These are phyloP conservation scores for Acrossocheilus wenchowensis DNA, from an alignment of 2,797 vertebrate species.

Conservation along the genomic window DNA sequence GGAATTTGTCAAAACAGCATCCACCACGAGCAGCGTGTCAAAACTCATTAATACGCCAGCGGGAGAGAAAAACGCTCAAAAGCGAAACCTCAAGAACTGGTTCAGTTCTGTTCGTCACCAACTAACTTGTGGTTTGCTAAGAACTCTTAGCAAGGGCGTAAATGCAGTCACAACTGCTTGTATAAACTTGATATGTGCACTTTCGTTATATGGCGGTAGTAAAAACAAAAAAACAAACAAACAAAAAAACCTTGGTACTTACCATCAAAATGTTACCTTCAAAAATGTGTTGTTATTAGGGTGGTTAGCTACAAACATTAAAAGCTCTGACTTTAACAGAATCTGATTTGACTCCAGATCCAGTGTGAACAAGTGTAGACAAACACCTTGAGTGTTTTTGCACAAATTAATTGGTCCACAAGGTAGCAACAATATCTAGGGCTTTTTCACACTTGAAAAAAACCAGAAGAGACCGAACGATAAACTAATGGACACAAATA, in stretches of 20 bases:
- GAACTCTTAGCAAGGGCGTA: neutral
- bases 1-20: conserved; percentile 46
- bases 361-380: neutral
- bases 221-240: no score
- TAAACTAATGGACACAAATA: neutral
- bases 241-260: neutral
- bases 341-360: neutral
- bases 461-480: neutral
- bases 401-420: neutral
- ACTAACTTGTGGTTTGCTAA: neutral
- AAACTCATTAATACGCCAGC: conserved; percentile 13
- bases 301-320: neutral
- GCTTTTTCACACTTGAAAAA: neutral
- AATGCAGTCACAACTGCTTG: neutral
- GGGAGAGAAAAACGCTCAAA: neutral
- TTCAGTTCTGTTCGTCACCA: neutral
- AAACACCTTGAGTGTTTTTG: no score
- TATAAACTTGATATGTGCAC: neutral
- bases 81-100: conserved; percentile 16
- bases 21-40: conserved; percentile 27
- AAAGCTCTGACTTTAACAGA: neutral
- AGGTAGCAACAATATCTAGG: neutral
- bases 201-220: neutral
- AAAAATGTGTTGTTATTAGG: neutral
- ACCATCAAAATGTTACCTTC: neutral